A percentile compares a stretch with the other conserved stretches of the same genome.
Evolutionary conservation across 2,113 vertebrate species (phyloP).

Genomic region (Zapornia atra): DNA sequence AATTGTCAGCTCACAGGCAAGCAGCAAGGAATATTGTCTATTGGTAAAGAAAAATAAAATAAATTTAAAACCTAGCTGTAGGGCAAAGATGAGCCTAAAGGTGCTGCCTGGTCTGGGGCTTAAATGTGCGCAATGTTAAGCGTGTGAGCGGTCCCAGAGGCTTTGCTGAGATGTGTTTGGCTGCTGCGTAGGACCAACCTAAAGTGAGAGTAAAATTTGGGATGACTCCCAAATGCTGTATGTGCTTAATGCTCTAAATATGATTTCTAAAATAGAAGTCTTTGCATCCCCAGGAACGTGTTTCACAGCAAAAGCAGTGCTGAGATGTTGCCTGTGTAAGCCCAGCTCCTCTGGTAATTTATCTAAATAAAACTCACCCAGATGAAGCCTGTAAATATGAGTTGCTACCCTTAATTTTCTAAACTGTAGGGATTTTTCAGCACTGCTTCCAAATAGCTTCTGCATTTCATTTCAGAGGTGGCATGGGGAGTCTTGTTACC

Average conservation of each 20-base stretch:
- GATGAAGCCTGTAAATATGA: conserved; percentile 11
- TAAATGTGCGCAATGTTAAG: not conserved
- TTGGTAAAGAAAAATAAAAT: not conserved
- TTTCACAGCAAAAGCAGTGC: not conserved
- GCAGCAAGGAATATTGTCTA: not conserved
- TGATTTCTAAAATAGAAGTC: conserved; percentile 12
- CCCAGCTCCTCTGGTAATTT: conserved; percentile 8
- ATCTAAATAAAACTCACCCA: conserved; percentile 24
- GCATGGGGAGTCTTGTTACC: not conserved
- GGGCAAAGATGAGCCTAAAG: not conserved
- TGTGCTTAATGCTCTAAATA: conserved; percentile 8
- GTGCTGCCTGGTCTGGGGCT: not conserved
- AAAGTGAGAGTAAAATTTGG: not conserved
- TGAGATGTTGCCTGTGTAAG: not conserved
- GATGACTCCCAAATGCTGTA: not conserved
- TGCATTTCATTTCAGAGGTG: not conserved
- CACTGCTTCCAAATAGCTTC: not conserved
- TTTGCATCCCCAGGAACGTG: not conserved
- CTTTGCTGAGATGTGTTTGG: not conserved
- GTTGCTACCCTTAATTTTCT: not conserved
- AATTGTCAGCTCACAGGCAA: not conserved
- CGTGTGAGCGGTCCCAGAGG: not conserved
- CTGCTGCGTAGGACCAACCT: not conserved
- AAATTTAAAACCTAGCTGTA: not conserved
- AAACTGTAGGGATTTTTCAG: not conserved